Percentiles rank a stretch among this genome's conserved stretches.
Conservation (phyloP, 2,888 invertebrate species). For the Eupithecia inturbata region DNA sequence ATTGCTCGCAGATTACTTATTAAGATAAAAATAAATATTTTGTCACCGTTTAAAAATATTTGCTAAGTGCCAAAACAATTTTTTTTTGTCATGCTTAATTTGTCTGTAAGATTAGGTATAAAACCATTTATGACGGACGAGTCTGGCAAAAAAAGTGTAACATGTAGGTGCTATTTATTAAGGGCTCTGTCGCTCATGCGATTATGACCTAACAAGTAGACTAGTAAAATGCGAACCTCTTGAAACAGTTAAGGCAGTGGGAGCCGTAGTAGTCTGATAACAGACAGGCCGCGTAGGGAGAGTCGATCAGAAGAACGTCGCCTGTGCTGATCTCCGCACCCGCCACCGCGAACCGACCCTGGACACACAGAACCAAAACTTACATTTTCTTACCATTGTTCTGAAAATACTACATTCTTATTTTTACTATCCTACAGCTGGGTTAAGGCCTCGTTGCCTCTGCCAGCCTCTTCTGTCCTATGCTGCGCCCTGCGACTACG, state of each 20-base stretch:
- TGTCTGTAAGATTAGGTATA: background rate
- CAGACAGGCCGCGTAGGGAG: constrained; percentile 89
- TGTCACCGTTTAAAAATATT: no score
- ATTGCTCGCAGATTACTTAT: no score
- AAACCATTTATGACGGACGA: background rate
- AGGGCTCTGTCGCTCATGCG: no score
- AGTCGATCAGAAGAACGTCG: constrained; percentile 88
- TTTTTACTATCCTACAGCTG: background rate
- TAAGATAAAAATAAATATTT: no score
- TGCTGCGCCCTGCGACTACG: no score
- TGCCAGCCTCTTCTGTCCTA: background rate
- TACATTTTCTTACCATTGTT: background rate
- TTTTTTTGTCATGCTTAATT: no score
- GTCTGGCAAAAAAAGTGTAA: no score
- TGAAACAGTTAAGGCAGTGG: constrained; percentile 92
- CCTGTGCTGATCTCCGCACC: constrained; percentile 86
- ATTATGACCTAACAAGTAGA: background rate
- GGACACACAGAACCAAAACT: constrained; percentile 18
- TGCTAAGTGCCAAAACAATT: no score
- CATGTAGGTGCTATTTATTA: no score
- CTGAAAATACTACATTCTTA: background rate
- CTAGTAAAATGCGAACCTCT: constrained; percentile 80
- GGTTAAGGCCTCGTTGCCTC: background rate
- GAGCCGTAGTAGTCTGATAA: constrained; percentile 89
- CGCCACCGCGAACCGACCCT: constrained; percentile 89